phyloP scores from a whole-genome alignment of 1,140 invertebrate genomes.

The Brachionus plicatilis region DNA sequence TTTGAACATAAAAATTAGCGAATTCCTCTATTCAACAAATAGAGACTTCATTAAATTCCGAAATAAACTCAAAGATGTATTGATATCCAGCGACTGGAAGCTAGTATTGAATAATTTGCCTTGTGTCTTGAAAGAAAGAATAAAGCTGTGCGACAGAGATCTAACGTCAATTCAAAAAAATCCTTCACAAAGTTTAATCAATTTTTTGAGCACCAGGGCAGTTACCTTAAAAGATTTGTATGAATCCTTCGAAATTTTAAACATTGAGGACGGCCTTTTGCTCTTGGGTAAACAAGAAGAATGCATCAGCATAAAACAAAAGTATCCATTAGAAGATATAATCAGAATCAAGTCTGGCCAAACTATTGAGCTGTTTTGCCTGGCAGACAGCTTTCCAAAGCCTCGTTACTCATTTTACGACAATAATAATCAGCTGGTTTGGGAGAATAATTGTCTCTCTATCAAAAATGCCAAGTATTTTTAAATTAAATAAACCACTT shows the following conservation, averaged over 20 bases:
- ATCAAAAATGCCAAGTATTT: constrained; percentile 20
- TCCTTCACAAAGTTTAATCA: background rate
- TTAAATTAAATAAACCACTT: background rate
- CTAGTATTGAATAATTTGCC: background rate
- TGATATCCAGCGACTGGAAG: background rate
- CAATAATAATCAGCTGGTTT: background rate
- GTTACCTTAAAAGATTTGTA: constrained; percentile 11
- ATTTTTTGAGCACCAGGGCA: background rate
- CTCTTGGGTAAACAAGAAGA: constrained; percentile 1
- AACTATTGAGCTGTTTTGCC: background rate
- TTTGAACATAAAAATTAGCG: background rate
- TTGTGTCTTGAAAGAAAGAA: background rate
- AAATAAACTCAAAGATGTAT: background rate
- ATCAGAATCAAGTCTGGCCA: background rate
- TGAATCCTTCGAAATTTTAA: background rate
- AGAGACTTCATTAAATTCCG: background rate
- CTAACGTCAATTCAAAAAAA: background rate
- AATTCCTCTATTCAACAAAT: background rate
- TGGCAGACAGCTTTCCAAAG: constrained; percentile 10
- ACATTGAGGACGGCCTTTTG: background rate
- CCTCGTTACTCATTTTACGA: background rate
- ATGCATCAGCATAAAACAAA: background rate
- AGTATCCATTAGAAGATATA: background rate
- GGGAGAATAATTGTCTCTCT: background rate
- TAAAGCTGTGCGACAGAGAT: background rate